Evolutionary conservation across 2,113 vertebrate genomes (phyloP), one percentile per base, ranked within the genome.

Genomic region (Tragelaphus buxtoni): DNA sequence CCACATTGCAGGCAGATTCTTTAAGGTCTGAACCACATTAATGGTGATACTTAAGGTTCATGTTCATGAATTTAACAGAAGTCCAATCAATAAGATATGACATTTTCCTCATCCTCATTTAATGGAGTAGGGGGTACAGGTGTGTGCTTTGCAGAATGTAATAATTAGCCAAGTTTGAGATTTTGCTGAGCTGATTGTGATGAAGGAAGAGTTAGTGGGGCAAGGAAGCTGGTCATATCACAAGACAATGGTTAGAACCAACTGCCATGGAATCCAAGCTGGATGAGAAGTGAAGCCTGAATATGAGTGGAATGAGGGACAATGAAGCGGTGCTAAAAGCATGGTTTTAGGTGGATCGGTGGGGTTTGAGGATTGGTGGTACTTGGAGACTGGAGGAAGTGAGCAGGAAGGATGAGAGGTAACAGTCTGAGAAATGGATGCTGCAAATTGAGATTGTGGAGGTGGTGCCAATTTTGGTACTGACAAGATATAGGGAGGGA

Each of bases 321-420:
- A n/a, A 35, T n/a, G 51, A 49, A 61, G 42, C 1, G 9, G 22
- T 8, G 18, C 9, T 12, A 61, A 26, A 55, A 63, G 39, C 5
- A 7, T 9, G 9, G 1, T 30, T 20, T 49, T 16, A 60, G 11
- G 74, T 13, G 13, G 45, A 60, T 60, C 1, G 0, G 7, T 58
- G 16, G 17, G 12, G 32, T 91, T n/a, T 86, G n/a, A 65, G 49
- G 63, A 42, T 32, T 35, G 10, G 53, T 39, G 28, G 30, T 58
- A 12, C 42, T 24, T 35, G 7, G 28, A 39, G 1, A 45, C 30
- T 53, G 4, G 32, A 58, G 4, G 42, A 53, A 58, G 5, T n/a
- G n/a, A 77, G 49, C 30, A 45, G 58, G 65, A 80, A 60, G 76
- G 4, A 35, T 63, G 12, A 55, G 30, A 20, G 51, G 49, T 16